Base-by-base conservation (phyloP, 2,888 invertebrate species). In the Apotomis turbidana region DNA sequence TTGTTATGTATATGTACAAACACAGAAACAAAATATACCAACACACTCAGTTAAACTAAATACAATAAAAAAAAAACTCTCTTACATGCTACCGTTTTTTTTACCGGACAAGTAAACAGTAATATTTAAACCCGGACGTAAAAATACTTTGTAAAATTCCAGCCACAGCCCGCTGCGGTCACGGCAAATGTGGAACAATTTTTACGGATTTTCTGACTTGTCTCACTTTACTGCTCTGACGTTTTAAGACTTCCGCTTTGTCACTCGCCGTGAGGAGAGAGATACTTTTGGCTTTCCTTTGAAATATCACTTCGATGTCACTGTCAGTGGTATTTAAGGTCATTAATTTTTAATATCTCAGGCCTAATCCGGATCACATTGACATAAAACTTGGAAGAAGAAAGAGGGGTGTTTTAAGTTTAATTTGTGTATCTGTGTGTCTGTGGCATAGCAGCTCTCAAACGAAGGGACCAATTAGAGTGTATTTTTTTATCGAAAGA, bases 141-240 rank as follows among this genome's bases (percentile, higher is more conserved):
- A 27, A 59, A 57, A 61, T 62, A 68, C 13, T 61, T 51, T 71
- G 54, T 51, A 71, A 67, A 71, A 57, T 36, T 13, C 55, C 36
- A 27, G 27, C 27, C 27, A 27, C 55, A 15, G 54, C 66, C 60
- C 46, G 67, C 49, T 10, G 51, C 73, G 60, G 62, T 68, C 62
- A 36, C 60, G 41, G 60, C 46, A 70, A 75, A 76, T 74, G 70
- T 64, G 68, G 57, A 66, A 68, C 73, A 59, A 75, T 76, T 76
- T 76, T 74, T 74, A 75, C 58, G 68, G 75, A 76, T 76, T 76
- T 73, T 41, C 66, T 10, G 71, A 62, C 68, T 73, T 68, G 70
- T 55, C 71, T 68, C 68, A 61, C 73, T 75, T 73, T 69, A 63
- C 62, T 54, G 62, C 15, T 49, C 55, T 46, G 70, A 70, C 70